These are phyloP conservation scores for Podarcis cretensis DNA, from an alignment of 2,113 vertebrate genomes.

Conservation along the genomic window DNA sequence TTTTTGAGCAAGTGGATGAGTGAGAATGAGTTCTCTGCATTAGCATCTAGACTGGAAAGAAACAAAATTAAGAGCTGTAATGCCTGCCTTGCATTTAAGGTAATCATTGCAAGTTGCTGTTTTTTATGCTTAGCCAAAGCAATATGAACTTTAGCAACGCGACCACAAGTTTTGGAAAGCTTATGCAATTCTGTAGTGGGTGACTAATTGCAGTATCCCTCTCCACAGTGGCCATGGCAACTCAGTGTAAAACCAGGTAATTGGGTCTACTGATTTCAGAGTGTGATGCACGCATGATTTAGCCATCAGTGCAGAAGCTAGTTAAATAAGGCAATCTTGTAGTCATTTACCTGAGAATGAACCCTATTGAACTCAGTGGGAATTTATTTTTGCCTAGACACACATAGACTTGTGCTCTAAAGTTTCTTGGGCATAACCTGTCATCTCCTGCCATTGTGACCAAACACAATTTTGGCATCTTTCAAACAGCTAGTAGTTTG, in stretches of 20 bases:
- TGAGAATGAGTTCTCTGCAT: not conserved
- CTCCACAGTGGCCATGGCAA: not conserved
- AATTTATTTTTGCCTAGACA: not conserved
- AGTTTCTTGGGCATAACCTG: not conserved
- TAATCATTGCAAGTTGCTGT: not conserved
- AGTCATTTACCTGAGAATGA: not conserved
- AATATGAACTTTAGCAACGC: not conserved
- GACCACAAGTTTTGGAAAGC: not conserved
- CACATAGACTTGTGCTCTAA: not conserved
- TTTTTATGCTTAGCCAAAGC: not conserved
- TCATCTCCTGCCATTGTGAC: not conserved
- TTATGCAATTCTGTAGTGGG: not conserved
- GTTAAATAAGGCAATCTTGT: not conserved
- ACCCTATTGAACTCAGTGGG: not conserved
- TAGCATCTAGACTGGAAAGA: not conserved
- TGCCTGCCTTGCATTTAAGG: not conserved
- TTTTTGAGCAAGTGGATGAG: no score
- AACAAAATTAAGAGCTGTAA: not conserved
- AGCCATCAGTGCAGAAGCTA: not conserved
- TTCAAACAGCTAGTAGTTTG: not conserved
- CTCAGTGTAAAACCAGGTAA: not conserved
- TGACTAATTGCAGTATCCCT: not conserved
- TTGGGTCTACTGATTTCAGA: not conserved
- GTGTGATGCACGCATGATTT: not conserved
- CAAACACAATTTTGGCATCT: not conserved